These are phyloP conservation scores for Daktulosphaira vitifoliae DNA, from an alignment of 1,140 invertebrate genomes.

Conservation along the genomic window DNA sequence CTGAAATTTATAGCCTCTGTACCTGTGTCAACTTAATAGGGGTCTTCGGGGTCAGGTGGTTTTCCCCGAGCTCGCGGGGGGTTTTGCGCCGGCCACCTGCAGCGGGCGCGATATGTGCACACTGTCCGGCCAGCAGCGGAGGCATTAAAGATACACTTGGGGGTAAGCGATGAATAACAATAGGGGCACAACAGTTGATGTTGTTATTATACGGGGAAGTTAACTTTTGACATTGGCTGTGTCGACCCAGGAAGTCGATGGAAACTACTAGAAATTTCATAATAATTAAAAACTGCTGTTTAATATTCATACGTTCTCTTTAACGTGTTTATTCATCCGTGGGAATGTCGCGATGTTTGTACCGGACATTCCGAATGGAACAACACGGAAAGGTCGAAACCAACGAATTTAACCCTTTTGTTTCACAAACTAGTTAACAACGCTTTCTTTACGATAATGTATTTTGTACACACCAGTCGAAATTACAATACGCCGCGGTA, in stretches of 20 bases:
- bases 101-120: background rate
- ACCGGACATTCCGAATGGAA: too few species aligned
- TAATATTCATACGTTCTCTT: constrained; percentile 14
- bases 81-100: constrained; percentile 26
- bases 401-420: too few species aligned
- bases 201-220: constrained; percentile 6
- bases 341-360: too few species aligned
- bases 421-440: too few species aligned
- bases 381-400: too few species aligned
- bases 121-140: too few species aligned
- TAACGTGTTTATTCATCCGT: too few species aligned
- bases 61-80: constrained; percentile 27
- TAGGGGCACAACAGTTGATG: constrained; percentile 11
- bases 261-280: constrained; percentile 5
- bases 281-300: constrained; percentile 28
- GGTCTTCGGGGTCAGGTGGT: constrained; percentile 25
- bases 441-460: too few species aligned
- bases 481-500: too few species aligned
- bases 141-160: background rate
- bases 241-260: constrained; percentile 25
- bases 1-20: constrained; percentile 20
- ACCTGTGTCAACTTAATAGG: constrained; percentile 29
- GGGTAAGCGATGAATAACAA: constrained; percentile 9
- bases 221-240: constrained; percentile 24
- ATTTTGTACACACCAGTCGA: too few species aligned